Conservation (phyloP, 2,888 invertebrate species). For the Dascillus cervinus region DNA sequence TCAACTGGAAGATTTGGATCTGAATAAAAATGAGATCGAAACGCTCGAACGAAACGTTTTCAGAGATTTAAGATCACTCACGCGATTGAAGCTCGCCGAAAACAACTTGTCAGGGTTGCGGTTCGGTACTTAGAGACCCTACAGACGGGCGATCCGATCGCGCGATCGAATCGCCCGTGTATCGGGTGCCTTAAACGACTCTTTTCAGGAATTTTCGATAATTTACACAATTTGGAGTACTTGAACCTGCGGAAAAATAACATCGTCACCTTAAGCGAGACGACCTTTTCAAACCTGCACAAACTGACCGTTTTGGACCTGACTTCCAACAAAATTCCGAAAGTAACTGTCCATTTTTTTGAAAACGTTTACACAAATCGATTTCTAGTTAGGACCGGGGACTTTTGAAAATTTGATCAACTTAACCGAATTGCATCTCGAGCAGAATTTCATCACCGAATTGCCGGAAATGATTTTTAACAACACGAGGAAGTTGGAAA, state of each 20-base stretch:
- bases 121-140: no score
- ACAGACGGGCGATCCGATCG: no score
- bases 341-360: slow-evolving; percentile 23
- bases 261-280: slow-evolving; percentile 43
- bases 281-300: slow-evolving; percentile 45
- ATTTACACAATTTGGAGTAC: slow-evolving; percentile 46
- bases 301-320: slow-evolving; percentile 49
- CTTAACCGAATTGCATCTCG: slow-evolving; percentile 59
- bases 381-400: slow-evolving; percentile 46
- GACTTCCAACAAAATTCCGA: slow-evolving; percentile 48
- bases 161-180: no score
- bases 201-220: slow-evolving; percentile 48
- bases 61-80: slow-evolving; percentile 47
- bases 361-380: not conserved
- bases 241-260: slow-evolving; percentile 51
- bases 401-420: slow-evolving; percentile 49
- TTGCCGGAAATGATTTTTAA: slow-evolving; percentile 54
- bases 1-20: slow-evolving; percentile 59
- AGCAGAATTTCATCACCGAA: slow-evolving; percentile 55
- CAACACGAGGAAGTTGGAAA: slow-evolving; percentile 51
- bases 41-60: slow-evolving; percentile 52
- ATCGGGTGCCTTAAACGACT: no score
- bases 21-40: slow-evolving; percentile 59
- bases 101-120: slow-evolving; percentile 57
- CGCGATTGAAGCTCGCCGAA: slow-evolving; percentile 58